Percentiles rank a stretch among this genome's conserved stretches.
phyloP scores from a whole-genome alignment of 2,888 invertebrate species.

The Oscheius myriophilus region DNA sequence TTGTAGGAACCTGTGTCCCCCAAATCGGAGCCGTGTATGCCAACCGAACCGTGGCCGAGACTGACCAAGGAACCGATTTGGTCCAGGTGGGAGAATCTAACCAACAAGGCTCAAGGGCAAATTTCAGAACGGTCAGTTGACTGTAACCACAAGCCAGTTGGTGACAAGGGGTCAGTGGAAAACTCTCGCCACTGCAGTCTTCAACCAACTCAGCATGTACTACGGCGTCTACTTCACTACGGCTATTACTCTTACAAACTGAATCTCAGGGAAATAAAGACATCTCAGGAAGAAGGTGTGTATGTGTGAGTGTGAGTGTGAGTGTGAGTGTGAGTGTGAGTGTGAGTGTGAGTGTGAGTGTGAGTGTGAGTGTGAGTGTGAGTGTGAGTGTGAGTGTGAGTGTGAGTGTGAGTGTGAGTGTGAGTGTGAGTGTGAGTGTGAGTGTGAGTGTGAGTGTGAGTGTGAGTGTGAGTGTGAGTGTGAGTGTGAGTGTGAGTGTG shows the following conservation, averaged over 20 bases:
- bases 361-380: no score
- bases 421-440: no score
- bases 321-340: no score
- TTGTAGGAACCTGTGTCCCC: conserved; percentile 16
- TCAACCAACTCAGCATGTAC: conserved; percentile 27
- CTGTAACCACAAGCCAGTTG: conserved; percentile 18
- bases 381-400: no score
- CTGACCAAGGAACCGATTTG: conserved; percentile 21
- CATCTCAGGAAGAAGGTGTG: no score
- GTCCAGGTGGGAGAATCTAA: conserved; percentile 9
- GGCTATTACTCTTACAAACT: conserved; percentile 13
- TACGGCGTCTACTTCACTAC: conserved; percentile 26
- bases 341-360: no score
- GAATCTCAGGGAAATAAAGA: neutral
- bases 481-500: no score
- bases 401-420: no score
- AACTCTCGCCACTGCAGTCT: conserved; percentile 13
- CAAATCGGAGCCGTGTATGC: conserved; percentile 23
- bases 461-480: no score
- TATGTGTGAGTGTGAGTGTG: no score
- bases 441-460: no score
- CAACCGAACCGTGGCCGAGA: conserved; percentile 17
- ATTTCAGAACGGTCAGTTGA: conserved; percentile 9
- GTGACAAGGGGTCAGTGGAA: conserved; percentile 26
- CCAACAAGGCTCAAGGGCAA: neutral